Evolutionary conservation across 2,113 vertebrate species (phyloP).

Genomic region (Phyllostomus discolor): DNA sequence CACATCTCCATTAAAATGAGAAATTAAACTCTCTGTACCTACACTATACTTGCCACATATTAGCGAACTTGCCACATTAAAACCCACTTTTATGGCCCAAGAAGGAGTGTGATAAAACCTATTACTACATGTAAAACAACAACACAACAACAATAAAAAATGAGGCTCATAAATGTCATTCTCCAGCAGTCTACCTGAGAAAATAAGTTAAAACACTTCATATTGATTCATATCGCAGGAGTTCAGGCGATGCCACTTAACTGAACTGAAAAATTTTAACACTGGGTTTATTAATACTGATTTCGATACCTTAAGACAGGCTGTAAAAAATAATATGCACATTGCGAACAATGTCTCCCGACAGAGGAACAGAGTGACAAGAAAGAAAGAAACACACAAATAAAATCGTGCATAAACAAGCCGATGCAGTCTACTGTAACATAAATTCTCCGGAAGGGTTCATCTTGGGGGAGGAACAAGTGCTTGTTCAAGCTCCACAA

Average conservation of each 20-base stretch:
- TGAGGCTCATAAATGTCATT: neutral
- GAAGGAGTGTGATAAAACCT: neutral
- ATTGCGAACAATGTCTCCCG: neutral
- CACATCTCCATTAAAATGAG: neutral
- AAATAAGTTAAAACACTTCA: neutral
- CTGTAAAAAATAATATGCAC: neutral
- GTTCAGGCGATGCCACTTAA: neutral
- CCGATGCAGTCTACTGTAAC: neutral
- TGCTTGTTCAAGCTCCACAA: neutral
- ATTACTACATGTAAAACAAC: neutral
- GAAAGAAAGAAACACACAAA: neutral
- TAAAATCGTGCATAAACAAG: neutral
- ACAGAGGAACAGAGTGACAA: neutral
- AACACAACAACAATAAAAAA: neutral
- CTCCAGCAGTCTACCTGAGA: neutral
- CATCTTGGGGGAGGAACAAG: neutral
- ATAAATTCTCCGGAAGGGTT: neutral
- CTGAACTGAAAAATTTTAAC: neutral
- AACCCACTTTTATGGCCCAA: neutral
- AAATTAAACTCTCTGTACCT: neutral
- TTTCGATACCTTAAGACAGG: neutral
- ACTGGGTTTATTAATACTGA: neutral
- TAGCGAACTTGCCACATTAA: neutral
- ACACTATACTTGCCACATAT: neutral
- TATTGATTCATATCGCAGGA: neutral